Percentiles rank a stretch among this genome's conserved stretches.
Evolutionary conservation across 2,888 invertebrate species (phyloP).

Genomic region (Physocephala rufipes): DNA sequence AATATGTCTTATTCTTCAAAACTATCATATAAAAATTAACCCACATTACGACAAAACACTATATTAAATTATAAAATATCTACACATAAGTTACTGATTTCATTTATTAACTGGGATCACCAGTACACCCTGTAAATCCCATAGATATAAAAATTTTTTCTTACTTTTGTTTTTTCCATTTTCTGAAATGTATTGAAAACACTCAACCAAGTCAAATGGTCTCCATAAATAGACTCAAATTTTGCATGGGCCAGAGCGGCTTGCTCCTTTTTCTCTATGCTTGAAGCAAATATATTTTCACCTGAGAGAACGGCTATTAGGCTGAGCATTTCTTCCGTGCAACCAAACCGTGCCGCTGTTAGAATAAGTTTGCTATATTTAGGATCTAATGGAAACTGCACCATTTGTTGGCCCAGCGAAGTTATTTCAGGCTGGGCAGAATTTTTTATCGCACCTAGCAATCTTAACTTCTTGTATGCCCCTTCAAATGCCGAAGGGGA

Average conservation of each 20-base stretch:
- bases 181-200: conserved; percentile 83
- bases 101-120: too few relatives aligned
- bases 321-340: conserved; percentile 82
- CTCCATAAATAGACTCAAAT: conserved; percentile 87
- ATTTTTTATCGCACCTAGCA: conserved; percentile 76
- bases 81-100: too few relatives aligned
- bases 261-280: conserved; percentile 76
- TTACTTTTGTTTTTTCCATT: conserved; percentile 74
- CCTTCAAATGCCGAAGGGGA: conserved; percentile 74
- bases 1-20: too few relatives aligned
- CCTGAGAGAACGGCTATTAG: conserved; percentile 88
- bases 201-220: conserved; percentile 91
- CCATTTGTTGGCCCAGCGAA: conserved; percentile 82
- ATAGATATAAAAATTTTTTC: neutral
- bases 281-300: conserved; percentile 82
- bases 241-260: conserved; percentile 78
- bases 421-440: conserved; percentile 73
- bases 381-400: conserved; percentile 92
- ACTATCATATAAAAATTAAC: too few relatives aligned
- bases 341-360: conserved; percentile 78
- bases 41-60: too few relatives aligned
- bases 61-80: too few relatives aligned
- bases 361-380: conserved; percentile 84
- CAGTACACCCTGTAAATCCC: too few relatives aligned
- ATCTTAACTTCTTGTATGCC: conserved; percentile 73